These are phyloP conservation scores for Drosophila helvetica DNA, from an alignment of 2,888 invertebrate species.

Conservation along the genomic window DNA sequence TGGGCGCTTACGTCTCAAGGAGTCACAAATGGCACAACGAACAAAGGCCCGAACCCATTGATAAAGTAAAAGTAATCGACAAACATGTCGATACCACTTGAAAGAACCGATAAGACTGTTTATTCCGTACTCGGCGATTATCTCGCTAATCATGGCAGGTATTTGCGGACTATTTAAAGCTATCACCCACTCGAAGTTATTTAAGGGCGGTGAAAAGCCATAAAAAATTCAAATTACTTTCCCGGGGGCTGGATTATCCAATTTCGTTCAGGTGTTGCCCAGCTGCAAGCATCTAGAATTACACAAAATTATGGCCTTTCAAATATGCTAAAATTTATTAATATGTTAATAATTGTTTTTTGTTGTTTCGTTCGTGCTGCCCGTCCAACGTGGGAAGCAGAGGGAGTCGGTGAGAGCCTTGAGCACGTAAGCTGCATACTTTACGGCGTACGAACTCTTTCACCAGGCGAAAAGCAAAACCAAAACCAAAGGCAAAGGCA, in stretches of 20 bases:
- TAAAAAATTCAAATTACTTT: slow-evolving; percentile 47
- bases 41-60: background rate
- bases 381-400: background rate
- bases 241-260: slow-evolving; percentile 50
- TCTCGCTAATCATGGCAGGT: slow-evolving; percentile 12
- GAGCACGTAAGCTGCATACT: slow-evolving; percentile 75
- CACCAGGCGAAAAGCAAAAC: slow-evolving; percentile 47
- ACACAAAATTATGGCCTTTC: slow-evolving; percentile 79
- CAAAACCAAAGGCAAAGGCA: slow-evolving; percentile 17
- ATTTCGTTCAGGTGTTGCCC: slow-evolving; percentile 70
- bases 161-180: slow-evolving; percentile 13
- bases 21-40: slow-evolving; percentile 69
- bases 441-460: slow-evolving; percentile 78
- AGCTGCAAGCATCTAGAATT: slow-evolving; percentile 71
- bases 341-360: slow-evolving; percentile 81
- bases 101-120: slow-evolving; percentile 30
- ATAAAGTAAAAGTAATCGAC: slow-evolving; percentile 10
- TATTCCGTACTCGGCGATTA: background rate
- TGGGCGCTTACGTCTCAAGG: slow-evolving; percentile 59
- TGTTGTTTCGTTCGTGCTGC: slow-evolving; percentile 32
- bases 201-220: background rate
- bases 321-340: slow-evolving; percentile 79
- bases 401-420: slow-evolving; percentile 50
- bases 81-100: slow-evolving; percentile 19
- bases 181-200: slow-evolving; percentile 19